These are phyloP conservation scores for Tenthredo distinguenda DNA, from an alignment of 2,888 invertebrate genomes.

Conservation along the genomic window DNA sequence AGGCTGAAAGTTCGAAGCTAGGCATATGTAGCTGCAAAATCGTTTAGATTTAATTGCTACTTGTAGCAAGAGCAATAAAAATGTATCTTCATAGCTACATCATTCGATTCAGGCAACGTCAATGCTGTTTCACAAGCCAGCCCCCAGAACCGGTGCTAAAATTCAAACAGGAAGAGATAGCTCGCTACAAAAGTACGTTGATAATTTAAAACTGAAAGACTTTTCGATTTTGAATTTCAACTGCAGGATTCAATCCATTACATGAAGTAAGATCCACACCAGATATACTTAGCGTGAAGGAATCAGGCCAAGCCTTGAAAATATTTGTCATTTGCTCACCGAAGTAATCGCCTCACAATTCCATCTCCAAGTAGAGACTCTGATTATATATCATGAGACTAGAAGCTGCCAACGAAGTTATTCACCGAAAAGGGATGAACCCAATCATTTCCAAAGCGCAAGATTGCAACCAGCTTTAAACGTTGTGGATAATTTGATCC, in stretches of 20 bases:
- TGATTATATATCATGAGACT: background rate
- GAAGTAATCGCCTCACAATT: conserved; percentile 8
- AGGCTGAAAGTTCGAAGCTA: background rate
- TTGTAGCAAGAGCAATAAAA: background rate
- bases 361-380: conserved; percentile 28
- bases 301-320: background rate
- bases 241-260: background rate
- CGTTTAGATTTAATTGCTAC: background rate
- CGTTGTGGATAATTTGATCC: conserved; percentile 22
- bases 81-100: background rate
- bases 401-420: conserved; percentile 39
- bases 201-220: background rate
- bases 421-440: conserved; percentile 17
- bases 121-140: background rate
- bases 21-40: background rate
- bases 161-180: background rate
- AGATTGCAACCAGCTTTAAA: background rate
- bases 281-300: conserved; percentile 4
- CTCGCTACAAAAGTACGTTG: background rate
- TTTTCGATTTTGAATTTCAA: background rate
- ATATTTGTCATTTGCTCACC: conserved; percentile 8
- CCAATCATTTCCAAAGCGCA: conserved; percentile 19
- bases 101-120: background rate
- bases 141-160: background rate
- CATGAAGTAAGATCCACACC: background rate